Evolutionary conservation across 1,140 invertebrate genomes (phyloP).

Genomic region (Bombus impatiens): DNA sequence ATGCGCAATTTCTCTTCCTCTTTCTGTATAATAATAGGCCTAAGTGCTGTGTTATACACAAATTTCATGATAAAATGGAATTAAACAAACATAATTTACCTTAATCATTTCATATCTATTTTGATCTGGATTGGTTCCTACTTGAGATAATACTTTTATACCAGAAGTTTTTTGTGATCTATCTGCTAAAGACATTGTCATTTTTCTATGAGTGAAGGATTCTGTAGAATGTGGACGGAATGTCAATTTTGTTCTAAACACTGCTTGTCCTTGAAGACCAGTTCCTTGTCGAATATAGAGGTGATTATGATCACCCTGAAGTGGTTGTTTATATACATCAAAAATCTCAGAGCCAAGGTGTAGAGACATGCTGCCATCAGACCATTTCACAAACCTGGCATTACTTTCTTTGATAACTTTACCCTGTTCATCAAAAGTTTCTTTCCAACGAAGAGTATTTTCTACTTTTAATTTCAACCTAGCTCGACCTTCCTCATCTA

Average conservation of each 20-base stretch:
- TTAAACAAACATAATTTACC: conserved; percentile 79
- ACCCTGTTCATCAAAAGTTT: conserved; percentile 91
- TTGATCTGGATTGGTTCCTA: conserved; percentile 96
- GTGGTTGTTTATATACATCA: conserved; percentile 96
- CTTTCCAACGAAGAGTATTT: conserved; percentile 99
- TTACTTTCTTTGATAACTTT: conserved; percentile 96
- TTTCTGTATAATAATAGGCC: conserved; percentile 85
- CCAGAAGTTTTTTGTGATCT: conserved; percentile 97
- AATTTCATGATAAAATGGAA: conserved; percentile 6
- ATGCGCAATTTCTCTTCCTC: conserved; percentile 96
- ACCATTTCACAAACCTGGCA: conserved; percentile 97
- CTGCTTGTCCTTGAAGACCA: conserved; percentile 97
- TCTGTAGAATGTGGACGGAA: conserved; percentile 99
- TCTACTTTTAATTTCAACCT: conserved; percentile 96
- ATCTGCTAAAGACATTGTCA: conserved; percentile 98
- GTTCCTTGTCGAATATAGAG: conserved; percentile 97
- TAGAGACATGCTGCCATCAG: conserved; percentile 98
- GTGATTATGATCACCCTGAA: conserved; percentile 90
- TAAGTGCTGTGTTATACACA: conserved; percentile 6
- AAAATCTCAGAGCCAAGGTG: conserved; percentile 99
- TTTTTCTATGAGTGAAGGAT: conserved; percentile 99
- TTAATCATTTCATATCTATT: conserved; percentile 95
- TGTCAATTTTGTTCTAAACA: conserved; percentile 97
- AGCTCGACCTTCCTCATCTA: conserved; percentile 98
- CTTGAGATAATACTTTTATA: conserved; percentile 97